Base-by-base conservation (phyloP, 2,888 invertebrate genomes). In the Frankliniella fusca region DNA sequence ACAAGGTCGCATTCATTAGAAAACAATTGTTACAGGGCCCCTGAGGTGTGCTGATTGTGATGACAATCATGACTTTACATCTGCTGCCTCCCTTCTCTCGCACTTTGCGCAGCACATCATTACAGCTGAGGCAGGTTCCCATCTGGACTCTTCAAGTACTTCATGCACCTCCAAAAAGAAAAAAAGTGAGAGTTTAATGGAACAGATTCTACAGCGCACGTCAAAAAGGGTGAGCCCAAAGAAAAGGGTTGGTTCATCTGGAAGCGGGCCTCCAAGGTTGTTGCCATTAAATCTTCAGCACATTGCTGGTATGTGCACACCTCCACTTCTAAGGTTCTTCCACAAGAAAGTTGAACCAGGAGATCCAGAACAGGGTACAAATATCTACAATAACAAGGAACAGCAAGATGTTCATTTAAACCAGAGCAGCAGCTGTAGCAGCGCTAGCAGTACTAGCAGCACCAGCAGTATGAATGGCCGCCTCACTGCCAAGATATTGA, bases 51-150 rank as follows among this genome's bases (percentile, higher is more conserved):
- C 70, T 23, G 70, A 76, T 12, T 82, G 83, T 83, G 88, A 88
- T 83, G 88, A 88, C 84, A 85, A 86, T 81, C 84, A 84, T 82
- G 84, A 84, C 70, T 88, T 87, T 83, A 82, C 86, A 49, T 86
- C 86, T 48, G 88, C 88, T 12, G 86, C 88, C 20, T 85, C 84
- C 80, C 85, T 88, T 70, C 85, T 88, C 49, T 85, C 87, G 83
- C 88, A 88, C 85, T 88, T 88, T 85, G 87, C 87, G 27, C 85
- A 86, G 80, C 88, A 88, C 84, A 87, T 86, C 61, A 84, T 83
- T 80, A 83, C 83, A 80, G 83, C 38, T 54, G 79, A 80, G 80
- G 27, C 81, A 76, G 28, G 70, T 54, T 12, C 83, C 50, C 48
- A 49, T 80, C 20, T 83, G 80, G 65, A 82, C 70, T 48, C 70